phyloP scores from a whole-genome alignment of 2,888 invertebrate genomes.

The Buathra laborator region DNA sequence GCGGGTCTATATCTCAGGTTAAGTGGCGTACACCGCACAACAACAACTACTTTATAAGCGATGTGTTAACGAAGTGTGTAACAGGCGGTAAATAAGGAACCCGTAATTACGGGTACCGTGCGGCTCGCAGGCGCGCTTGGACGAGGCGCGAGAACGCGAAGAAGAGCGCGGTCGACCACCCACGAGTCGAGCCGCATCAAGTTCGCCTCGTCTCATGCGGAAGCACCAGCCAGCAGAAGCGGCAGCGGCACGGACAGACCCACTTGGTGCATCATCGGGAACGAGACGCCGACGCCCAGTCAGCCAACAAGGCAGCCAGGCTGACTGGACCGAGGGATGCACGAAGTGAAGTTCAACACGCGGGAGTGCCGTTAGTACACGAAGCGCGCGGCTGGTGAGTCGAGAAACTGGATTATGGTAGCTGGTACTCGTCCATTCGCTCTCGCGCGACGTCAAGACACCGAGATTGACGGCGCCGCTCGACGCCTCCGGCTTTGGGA shows the following conservation, averaged over 20 bases:
- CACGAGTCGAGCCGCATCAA: slow-evolving; percentile 73
- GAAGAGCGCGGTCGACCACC: slow-evolving; percentile 76
- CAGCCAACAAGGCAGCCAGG: slow-evolving; percentile 70
- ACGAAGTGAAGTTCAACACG: slow-evolving; percentile 67
- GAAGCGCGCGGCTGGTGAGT: slow-evolving; percentile 59
- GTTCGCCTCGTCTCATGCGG: slow-evolving; percentile 64
- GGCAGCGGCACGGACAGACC: slow-evolving; percentile 2
- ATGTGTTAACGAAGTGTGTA: slow-evolving; percentile 85
- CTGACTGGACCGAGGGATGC: slow-evolving; percentile 71
- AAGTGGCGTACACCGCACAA: slow-evolving; percentile 51
- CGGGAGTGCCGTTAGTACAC: slow-evolving; percentile 50
- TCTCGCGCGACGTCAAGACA: slow-evolving; percentile 66
- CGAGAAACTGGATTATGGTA: slow-evolving; percentile 72
- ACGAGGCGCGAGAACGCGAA: slow-evolving; percentile 69
- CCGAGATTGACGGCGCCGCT: slow-evolving; percentile 67
- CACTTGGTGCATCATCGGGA: slow-evolving; percentile 49
- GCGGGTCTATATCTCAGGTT: slow-evolving; percentile 4
- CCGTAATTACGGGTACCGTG: slow-evolving; percentile 83
- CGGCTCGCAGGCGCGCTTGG: slow-evolving; percentile 73
- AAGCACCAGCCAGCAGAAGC: slow-evolving; percentile 7
- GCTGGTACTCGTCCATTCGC: slow-evolving; percentile 66
- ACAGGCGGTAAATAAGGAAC: slow-evolving; percentile 85
- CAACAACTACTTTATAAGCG: slow-evolving; percentile 80
- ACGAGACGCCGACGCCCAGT: slow-evolving; percentile 58
- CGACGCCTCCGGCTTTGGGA: slow-evolving; percentile 66